Percentiles rank a stretch among this genome's conserved stretches.
Evolutionary conservation across 2,888 invertebrate genomes (phyloP).

Genomic region (Tenthredo notha): DNA sequence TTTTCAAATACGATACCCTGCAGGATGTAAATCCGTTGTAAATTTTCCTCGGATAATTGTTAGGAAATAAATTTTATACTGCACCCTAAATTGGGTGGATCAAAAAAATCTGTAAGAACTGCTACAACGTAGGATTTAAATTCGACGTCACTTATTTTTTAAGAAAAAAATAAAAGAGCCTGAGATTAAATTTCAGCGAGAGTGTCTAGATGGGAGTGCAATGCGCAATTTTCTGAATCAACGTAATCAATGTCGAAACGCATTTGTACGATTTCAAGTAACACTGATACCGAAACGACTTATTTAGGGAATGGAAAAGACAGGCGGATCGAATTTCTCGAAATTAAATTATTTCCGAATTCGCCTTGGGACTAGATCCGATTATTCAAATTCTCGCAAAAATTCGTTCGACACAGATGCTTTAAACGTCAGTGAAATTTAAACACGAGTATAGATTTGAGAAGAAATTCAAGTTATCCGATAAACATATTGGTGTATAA

Average conservation of each 20-base stretch:
- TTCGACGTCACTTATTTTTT: neutral
- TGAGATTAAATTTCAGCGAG: neutral
- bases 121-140: neutral
- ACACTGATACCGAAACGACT: neutral
- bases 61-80: neutral
- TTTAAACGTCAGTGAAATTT: neutral
- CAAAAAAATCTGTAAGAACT: neutral
- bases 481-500: neutral
- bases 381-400: constrained; percentile 25
- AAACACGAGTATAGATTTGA: neutral
- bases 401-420: neutral
- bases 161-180: neutral
- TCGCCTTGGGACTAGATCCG: neutral
- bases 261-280: constrained; percentile 43
- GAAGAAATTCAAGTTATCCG: neutral
- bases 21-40: neutral
- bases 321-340: constrained; percentile 24
- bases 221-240: neutral
- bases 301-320: neutral
- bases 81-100: neutral
- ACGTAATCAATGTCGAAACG: constrained; percentile 30
- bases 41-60: neutral
- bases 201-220: neutral
- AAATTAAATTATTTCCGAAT: constrained; percentile 4
- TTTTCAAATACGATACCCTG: neutral